These are phyloP conservation scores for Pantala flavescens DNA, from an alignment of 1,140 invertebrate genomes.

Conservation along the genomic window DNA sequence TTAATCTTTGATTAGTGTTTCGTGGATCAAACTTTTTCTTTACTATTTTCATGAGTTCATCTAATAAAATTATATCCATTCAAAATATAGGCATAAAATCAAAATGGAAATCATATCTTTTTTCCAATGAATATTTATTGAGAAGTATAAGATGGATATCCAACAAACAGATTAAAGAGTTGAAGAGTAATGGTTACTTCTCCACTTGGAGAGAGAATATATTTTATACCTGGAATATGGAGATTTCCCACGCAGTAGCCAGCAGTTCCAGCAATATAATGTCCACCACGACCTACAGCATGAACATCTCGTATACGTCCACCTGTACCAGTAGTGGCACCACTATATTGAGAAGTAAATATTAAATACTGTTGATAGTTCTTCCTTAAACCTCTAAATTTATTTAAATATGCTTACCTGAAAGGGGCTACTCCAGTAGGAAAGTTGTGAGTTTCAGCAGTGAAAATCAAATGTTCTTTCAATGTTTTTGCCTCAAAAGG, in stretches of 20 bases:
- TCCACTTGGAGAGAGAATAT: neutral
- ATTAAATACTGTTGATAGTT: conserved; percentile 42
- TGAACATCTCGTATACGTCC: conserved; percentile 92
- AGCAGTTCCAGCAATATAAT: conserved; percentile 90
- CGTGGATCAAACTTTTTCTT: too few species aligned
- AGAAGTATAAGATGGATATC: too few species aligned
- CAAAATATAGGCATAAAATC: too few species aligned
- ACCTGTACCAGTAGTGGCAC: conserved; percentile 93
- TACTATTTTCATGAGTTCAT: too few species aligned
- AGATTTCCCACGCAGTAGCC: conserved; percentile 94
- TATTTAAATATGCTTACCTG: conserved; percentile 34
- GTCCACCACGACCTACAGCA: conserved; percentile 79
- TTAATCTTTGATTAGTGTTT: too few species aligned
- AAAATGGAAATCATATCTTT: too few species aligned
- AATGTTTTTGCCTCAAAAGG: conserved; percentile 44
- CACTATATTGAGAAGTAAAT: conserved; percentile 46
- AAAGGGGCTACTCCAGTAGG: conserved; percentile 89
- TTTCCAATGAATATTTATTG: too few species aligned
- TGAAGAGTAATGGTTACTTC: too few species aligned
- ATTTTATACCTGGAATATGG: conserved; percentile 63
- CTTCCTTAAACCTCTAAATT: too few species aligned
- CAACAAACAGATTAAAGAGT: too few species aligned
- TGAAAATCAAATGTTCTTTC: conserved; percentile 90
- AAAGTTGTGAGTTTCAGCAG: conserved; percentile 98
- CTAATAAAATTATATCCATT: too few species aligned